Base-by-base conservation (phyloP, 2,888 invertebrate species). In the Mellilla xanthometata region DNA sequence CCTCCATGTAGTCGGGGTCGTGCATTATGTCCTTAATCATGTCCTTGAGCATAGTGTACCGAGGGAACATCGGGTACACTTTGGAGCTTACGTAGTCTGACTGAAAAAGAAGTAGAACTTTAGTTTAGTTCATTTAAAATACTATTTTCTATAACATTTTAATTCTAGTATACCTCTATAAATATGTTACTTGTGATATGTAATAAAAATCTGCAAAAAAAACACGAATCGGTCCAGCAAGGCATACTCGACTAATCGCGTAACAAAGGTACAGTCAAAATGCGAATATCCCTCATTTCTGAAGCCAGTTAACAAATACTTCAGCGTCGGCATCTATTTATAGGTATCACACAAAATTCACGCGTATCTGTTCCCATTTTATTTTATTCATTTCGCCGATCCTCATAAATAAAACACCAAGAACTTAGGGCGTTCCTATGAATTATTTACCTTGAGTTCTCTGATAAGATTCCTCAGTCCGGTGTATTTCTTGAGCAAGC, bases 21-120 rank as follows among this genome's bases (percentile, higher is more conserved):
- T 97, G 94, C 94, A 97, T 95, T 66, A 97, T 96, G 72, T 96
- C 96, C 90, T 98, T 98, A 72, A 98, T 97, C 97, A 99, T 97
- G 79, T 97, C 97, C 86, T 99, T 99, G 60, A 99, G 93, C 93
- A 98, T 96, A 50, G 96, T 95, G 91, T 99, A 99, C 36, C 98
- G 94, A 15, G 97, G 96, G 72, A 98, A 94, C 86, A 98, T 96
- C 54, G 98, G 98, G 81, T 97, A 97, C 71, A 96, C 92, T 88
- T 98, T 98, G 42, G 97, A 95, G 78, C 95, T 95, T 68, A 94
- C 94, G 89, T 98, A 98, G 71, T 97, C 97, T 58, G 94, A 92
- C 96, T 96, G 92, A 49, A 90, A 91, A 59, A 6, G 15, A 19
- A n/a, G n/a, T n/a, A n/a, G n/a, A n/a, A n/a, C n/a, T n/a, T n/a